Evolutionary conservation across 1,140 invertebrate species (phyloP).

Genomic region (Stegodyphus dumicola): DNA sequence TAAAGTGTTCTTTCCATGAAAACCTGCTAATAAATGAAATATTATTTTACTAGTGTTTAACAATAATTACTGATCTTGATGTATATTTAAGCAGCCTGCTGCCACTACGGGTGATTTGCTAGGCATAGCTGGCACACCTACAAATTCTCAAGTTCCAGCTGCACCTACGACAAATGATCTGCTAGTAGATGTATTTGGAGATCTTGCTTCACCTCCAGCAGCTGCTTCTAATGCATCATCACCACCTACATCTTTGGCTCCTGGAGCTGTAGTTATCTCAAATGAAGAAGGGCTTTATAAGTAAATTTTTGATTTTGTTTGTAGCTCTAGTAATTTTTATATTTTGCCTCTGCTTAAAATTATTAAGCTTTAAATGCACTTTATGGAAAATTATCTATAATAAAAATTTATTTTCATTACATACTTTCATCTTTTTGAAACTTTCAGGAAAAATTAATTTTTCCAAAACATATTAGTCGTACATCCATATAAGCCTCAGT

Average conservation of each 20-base stretch:
- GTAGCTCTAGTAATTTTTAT: too few relatives aligned
- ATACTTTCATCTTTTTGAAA: too few relatives aligned
- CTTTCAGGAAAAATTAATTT: too few relatives aligned
- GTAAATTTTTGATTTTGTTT: constrained; percentile 66
- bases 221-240: constrained; percentile 69
- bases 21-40: not conserved
- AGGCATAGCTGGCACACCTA: constrained; percentile 77
- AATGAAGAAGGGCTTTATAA: constrained; percentile 78
- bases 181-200: constrained; percentile 91
- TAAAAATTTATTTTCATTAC: too few relatives aligned
- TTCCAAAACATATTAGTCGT: too few relatives aligned
- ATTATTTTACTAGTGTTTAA: not conserved
- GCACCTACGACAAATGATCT: constrained; percentile 75
- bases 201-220: constrained; percentile 71
- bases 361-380: too few relatives aligned
- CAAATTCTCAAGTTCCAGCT: constrained; percentile 70
- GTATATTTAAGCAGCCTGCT: constrained; percentile 2
- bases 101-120: constrained; percentile 82
- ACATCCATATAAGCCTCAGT: too few relatives aligned
- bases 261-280: constrained; percentile 61
- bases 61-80: not conserved
- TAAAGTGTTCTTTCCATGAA: not conserved
- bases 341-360: too few relatives aligned
- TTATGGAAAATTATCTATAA: too few relatives aligned
- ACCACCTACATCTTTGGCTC: constrained; percentile 69